These are phyloP conservation scores for Rhabditoides inermis DNA, from an alignment of 2,888 invertebrate species.

Conservation along the genomic window DNA sequence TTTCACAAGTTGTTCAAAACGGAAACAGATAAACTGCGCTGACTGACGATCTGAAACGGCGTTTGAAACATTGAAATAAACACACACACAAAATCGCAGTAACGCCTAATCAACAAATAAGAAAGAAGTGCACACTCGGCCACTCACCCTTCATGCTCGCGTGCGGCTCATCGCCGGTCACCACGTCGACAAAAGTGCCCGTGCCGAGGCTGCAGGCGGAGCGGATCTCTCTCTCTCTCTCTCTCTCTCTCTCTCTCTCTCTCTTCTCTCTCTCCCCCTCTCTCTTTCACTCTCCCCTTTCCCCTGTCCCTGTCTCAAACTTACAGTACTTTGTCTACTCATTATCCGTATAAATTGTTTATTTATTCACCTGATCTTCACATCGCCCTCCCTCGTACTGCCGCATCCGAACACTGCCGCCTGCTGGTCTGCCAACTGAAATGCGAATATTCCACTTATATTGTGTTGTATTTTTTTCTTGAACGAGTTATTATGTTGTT, in stretches of 20 bases:
- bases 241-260: no score
- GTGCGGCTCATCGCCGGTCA: constrained; percentile 70
- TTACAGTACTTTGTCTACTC: no score
- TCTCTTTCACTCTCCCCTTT: no score
- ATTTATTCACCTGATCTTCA: no score
- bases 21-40: background rate
- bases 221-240: no score
- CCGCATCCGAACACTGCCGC: constrained; percentile 79
- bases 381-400: constrained; percentile 69
- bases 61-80: background rate
- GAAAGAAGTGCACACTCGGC: constrained; percentile 1
- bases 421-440: constrained; percentile 71
- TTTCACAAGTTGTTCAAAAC: no score
- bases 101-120: constrained; percentile 4
- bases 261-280: no score
- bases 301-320: no score
- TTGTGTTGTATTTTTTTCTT: no score
- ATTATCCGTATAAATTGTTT: no score
- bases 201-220: constrained; percentile 88
- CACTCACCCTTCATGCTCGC: constrained; percentile 67
- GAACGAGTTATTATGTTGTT: no score
- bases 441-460: background rate
- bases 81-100: constrained; percentile 1
- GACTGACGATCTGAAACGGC: background rate
- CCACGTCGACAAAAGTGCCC: constrained; percentile 77